phyloP scores from a whole-genome alignment of 2,888 invertebrate genomes.

The Caenorhabditis drosophilae region DNA sequence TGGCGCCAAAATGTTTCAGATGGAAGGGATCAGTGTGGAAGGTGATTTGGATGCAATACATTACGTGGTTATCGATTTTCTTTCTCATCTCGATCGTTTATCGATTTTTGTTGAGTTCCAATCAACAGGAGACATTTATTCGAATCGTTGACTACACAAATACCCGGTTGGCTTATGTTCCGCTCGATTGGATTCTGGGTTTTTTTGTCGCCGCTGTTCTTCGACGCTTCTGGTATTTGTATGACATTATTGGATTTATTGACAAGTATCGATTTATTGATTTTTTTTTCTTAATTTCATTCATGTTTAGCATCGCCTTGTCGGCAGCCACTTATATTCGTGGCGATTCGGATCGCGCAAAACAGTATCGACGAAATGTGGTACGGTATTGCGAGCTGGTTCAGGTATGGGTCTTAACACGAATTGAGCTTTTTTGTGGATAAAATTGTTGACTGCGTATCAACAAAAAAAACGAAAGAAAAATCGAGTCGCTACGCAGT shows the following conservation, averaged over 20 bases:
- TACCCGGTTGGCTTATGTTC: conserved; percentile 43
- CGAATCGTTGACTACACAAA: conserved; percentile 39
- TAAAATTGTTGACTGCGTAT: too few relatives aligned
- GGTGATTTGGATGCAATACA: conserved; percentile 58
- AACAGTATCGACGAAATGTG: conserved; percentile 52
- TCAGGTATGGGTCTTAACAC: too few relatives aligned
- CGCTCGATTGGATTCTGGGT: conserved; percentile 55
- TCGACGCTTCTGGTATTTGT: conserved; percentile 47
- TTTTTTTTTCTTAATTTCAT: background rate
- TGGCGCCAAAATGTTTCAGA: conserved; percentile 16
- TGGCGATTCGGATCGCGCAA: conserved; percentile 47
- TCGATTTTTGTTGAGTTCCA: conserved; percentile 40
- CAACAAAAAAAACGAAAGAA: too few relatives aligned
- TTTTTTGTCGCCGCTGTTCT: conserved; percentile 62
- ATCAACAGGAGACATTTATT: conserved; percentile 38
- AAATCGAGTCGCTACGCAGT: too few relatives aligned
- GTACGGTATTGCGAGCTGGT: conserved; percentile 52
- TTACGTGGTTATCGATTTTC: conserved; percentile 53
- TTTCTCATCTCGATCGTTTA: conserved; percentile 48
- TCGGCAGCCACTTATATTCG: conserved; percentile 56
- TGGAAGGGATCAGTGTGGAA: conserved; percentile 64
- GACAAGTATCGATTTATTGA: conserved; percentile 43
- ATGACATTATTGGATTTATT: conserved; percentile 56
- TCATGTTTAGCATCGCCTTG: conserved; percentile 47
- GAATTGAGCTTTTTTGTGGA: too few relatives aligned